Conservation (phyloP, 1,140 invertebrate species). For the Temnothorax nylanderi region DNA sequence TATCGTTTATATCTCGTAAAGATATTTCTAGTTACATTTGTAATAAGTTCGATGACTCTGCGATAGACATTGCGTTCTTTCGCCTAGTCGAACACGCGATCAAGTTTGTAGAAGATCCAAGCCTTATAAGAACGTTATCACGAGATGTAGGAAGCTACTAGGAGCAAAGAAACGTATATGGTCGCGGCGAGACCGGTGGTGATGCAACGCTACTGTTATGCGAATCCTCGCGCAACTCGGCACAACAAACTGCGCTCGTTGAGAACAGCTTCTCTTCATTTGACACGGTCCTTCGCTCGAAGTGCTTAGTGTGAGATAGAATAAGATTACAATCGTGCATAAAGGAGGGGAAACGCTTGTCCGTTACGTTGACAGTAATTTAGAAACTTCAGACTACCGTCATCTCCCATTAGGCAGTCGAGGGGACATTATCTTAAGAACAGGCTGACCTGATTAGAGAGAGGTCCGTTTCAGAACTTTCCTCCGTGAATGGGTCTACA, state of each 20-base stretch:
- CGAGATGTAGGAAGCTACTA: conserved; percentile 72
- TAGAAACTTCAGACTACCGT: conserved; percentile 16
- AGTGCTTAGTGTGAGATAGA: conserved; percentile 7
- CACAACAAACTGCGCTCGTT: conserved; percentile 34
- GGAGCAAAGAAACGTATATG: conserved; percentile 73
- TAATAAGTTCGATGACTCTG: conserved; percentile 50
- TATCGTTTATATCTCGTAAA: background rate
- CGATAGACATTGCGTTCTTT: conserved; percentile 37
- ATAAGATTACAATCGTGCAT: conserved; percentile 38
- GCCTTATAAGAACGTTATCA: conserved; percentile 77
- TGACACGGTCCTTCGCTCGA: conserved; percentile 19
- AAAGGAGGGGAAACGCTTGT: conserved; percentile 1
- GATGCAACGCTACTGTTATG: conserved; percentile 73
- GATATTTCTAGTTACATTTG: conserved; percentile 48
- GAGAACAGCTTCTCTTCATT: conserved; percentile 52
- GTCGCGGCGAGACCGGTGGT: conserved; percentile 61
- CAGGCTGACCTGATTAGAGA: conserved; percentile 58
- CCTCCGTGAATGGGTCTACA: conserved; percentile 12
- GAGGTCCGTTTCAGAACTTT: conserved; percentile 59
- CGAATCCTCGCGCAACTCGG: conserved; percentile 59
- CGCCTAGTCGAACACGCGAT: conserved; percentile 39
- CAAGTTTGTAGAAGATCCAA: conserved; percentile 68
- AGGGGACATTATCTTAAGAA: conserved; percentile 32
- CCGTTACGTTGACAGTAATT: conserved; percentile 48
- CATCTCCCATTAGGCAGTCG: conserved; percentile 19